A percentile compares a stretch with the other conserved stretches of the same genome.
Evolutionary conservation across 1,140 invertebrate species (phyloP).

Genomic region (Notospermus geniculatus): DNA sequence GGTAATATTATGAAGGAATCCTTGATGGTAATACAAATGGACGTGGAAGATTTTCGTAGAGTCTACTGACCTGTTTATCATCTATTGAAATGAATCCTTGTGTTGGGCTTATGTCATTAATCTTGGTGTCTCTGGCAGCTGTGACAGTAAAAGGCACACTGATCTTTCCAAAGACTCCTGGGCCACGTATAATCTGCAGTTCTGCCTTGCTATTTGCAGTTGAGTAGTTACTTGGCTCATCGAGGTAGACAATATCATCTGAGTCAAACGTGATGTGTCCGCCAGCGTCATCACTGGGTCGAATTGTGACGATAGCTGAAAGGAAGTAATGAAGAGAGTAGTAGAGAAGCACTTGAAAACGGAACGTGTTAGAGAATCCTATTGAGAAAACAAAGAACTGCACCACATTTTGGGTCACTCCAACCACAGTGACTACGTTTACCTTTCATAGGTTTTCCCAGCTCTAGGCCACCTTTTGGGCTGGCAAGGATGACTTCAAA

Average conservation of each 20-base stretch:
- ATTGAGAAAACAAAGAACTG: too few relatives aligned
- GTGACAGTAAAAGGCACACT: conserved; percentile 40
- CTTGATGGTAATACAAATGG: too few relatives aligned
- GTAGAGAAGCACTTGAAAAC: too few relatives aligned
- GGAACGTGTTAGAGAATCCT: too few relatives aligned
- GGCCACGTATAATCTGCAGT: conserved; percentile 33
- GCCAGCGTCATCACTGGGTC: conserved; percentile 45
- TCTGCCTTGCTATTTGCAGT: conserved; percentile 22
- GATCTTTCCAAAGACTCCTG: conserved; percentile 42
- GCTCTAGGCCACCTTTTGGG: conserved; percentile 38
- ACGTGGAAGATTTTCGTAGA: too few relatives aligned
- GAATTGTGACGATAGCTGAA: conserved; percentile 46
- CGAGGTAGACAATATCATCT: conserved; percentile 25
- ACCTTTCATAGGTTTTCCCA: conserved; percentile 44
- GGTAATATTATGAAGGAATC: background rate
- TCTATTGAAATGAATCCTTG: conserved; percentile 35
- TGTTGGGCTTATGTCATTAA: conserved; percentile 36
- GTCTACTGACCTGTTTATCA: conserved; percentile 48
- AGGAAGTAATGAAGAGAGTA: too few relatives aligned
- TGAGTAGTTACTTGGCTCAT: conserved; percentile 28
- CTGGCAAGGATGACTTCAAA: conserved; percentile 48
- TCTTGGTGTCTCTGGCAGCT: conserved; percentile 18
- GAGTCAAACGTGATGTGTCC: conserved; percentile 41
- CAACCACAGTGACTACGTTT: too few relatives aligned
- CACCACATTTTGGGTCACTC: too few relatives aligned